phyloP scores from a whole-genome alignment of 2,888 invertebrate species.

The Watsonalla binaria region DNA sequence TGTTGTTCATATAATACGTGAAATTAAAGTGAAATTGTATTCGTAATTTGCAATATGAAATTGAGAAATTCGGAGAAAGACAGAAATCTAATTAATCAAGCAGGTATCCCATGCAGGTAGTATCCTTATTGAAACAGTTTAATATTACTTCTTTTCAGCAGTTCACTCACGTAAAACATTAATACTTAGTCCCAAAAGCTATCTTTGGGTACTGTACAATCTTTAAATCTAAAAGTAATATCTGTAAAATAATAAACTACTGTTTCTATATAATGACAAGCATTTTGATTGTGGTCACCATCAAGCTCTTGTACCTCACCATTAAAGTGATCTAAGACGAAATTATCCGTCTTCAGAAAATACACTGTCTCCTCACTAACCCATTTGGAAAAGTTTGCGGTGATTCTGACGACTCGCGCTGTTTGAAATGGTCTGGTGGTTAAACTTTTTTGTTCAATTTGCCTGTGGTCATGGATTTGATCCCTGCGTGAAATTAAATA shows the following conservation, averaged over 20 bases:
- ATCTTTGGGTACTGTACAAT: not conserved
- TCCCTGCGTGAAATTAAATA: too few species aligned
- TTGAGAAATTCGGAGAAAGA: not conserved
- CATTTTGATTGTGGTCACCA: constrained; percentile 34
- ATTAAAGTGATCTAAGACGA: constrained; percentile 24
- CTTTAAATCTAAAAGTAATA: not conserved
- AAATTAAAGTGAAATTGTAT: not conserved
- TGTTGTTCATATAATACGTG: not conserved
- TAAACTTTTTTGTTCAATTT: too few species aligned
- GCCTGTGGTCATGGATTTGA: too few species aligned
- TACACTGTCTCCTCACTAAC: not conserved
- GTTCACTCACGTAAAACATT: not conserved
- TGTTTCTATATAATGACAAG: constrained; percentile 19
- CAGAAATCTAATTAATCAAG: not conserved
- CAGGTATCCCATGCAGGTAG: not conserved
- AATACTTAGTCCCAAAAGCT: not conserved
- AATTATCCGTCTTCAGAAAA: constrained; percentile 12
- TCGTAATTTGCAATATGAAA: not conserved
- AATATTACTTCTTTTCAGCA: too few species aligned
- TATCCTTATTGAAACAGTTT: too few species aligned
- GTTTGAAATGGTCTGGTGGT: too few species aligned
- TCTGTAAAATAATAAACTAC: constrained; percentile 11
- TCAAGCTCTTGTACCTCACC: constrained; percentile 21
- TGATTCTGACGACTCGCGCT: too few species aligned
- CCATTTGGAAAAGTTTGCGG: too few species aligned